Evolutionary conservation across 2,113 vertebrate species (phyloP).

Genomic region (Corythaixoides concolor): DNA sequence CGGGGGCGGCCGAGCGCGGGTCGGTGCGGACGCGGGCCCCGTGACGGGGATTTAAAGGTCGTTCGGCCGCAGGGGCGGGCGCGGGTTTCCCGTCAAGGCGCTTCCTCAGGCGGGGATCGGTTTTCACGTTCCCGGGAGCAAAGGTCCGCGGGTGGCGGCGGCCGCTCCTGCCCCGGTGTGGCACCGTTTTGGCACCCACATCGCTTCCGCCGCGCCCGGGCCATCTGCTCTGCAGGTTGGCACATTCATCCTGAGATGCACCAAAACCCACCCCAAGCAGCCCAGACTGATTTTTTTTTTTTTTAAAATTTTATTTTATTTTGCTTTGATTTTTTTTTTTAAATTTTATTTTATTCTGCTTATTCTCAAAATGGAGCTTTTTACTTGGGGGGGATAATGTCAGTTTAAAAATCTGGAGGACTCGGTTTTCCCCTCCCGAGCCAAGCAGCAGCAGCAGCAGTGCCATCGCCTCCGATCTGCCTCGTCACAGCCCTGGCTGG

Average conservation of each 20-base stretch:
- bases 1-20: background rate
- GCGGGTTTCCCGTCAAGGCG: fast-evolving
- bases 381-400: fast-evolving
- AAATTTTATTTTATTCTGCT: background rate
- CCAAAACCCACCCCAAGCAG: too few species aligned
- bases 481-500: background rate
- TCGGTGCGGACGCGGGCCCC: background rate
- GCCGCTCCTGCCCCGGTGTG: background rate
- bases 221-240: background rate
- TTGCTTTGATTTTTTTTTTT: too few species aligned
- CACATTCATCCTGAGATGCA: fast-evolving
- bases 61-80: background rate
- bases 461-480: background rate
- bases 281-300: background rate
- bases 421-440: fast-evolving
- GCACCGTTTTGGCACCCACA: fast-evolving
- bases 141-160: background rate
- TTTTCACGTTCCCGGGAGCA: background rate
- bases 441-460: background rate
- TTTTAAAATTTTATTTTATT: too few species aligned
- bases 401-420: background rate
- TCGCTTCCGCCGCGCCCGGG: fast-evolving
- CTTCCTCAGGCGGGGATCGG: too few species aligned
- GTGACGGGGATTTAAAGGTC: background rate
- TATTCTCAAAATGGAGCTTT: background rate